These are phyloP conservation scores for Eulithis testata DNA, from an alignment of 2,888 invertebrate genomes.

Conservation along the genomic window DNA sequence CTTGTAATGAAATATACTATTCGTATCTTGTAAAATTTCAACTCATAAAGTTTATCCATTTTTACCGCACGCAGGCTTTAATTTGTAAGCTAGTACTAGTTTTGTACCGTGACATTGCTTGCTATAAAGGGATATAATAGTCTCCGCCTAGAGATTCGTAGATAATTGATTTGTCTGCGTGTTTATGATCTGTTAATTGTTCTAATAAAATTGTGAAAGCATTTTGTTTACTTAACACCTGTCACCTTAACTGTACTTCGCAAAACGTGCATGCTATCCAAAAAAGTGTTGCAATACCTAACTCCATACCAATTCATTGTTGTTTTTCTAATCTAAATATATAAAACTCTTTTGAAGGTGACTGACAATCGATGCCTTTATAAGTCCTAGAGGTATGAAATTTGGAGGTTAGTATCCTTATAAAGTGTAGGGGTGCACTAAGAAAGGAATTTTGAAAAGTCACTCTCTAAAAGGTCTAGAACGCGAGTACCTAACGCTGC, in stretches of 20 bases:
- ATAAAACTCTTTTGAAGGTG: too few species aligned
- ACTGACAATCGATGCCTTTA: too few species aligned
- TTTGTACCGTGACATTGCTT: conserved; percentile 37
- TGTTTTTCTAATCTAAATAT: too few species aligned
- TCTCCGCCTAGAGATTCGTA: conserved; percentile 24
- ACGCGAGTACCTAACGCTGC: too few species aligned
- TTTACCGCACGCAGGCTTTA: neutral
- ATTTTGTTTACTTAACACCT: conserved; percentile 41
- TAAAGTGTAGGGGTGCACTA: too few species aligned
- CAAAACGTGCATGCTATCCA: conserved; percentile 4
- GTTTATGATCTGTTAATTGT: conserved; percentile 43
- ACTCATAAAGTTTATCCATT: neutral
- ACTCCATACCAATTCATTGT: too few species aligned
- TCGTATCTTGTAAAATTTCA: neutral
- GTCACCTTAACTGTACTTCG: conserved; percentile 30
- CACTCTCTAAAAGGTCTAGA: too few species aligned
- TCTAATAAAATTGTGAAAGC: conserved; percentile 46
- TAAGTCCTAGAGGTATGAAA: too few species aligned
- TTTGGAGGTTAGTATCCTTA: too few species aligned
- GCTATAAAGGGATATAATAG: conserved; percentile 36
- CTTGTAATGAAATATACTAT: too few species aligned
- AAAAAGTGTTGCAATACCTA: conserved; percentile 18
- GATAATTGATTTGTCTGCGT: conserved; percentile 57
- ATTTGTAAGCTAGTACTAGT: conserved; percentile 29
- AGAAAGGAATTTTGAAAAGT: too few species aligned